phyloP scores from a whole-genome alignment of 1,140 invertebrate genomes.

The Melipona quadrifasciata region DNA sequence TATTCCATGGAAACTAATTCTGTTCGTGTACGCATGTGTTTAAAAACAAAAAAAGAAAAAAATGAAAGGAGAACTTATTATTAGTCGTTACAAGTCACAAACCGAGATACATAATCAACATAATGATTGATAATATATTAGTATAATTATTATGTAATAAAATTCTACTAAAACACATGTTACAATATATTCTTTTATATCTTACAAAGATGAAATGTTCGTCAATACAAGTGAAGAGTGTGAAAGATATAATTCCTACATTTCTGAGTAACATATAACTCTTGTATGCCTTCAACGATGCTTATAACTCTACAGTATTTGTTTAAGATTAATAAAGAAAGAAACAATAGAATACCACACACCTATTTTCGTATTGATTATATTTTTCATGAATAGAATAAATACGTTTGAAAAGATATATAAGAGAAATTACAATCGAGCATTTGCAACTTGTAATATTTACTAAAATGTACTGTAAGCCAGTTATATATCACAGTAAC shows the following conservation, averaged over 20 bases:
- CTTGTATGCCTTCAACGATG: slow-evolving; percentile 14
- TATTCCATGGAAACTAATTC: neutral
- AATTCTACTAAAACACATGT: neutral
- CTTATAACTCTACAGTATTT: slow-evolving; percentile 23
- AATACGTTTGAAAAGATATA: neutral
- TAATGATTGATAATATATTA: neutral
- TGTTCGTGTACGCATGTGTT: neutral
- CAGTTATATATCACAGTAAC: neutral
- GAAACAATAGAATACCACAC: slow-evolving; percentile 9
- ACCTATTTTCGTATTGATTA: slow-evolving; percentile 32
- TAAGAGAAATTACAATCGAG: neutral
- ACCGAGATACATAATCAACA: neutral
- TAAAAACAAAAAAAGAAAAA: neutral
- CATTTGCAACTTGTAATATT: slow-evolving; percentile 28
- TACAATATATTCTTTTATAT: slow-evolving; percentile 13
- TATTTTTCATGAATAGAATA: slow-evolving; percentile 33
- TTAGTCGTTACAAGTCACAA: neutral
- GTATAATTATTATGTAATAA: neutral
- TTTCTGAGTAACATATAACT: slow-evolving; percentile 2
- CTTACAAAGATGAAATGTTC: slow-evolving; percentile 14
- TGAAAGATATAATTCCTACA: slow-evolving; percentile 9
- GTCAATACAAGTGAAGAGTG: neutral
- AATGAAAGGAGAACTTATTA: neutral
- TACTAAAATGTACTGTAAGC: slow-evolving; percentile 17
- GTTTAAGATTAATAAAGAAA: slow-evolving; percentile 17